Conservation (phyloP, 1,140 invertebrate genomes). For the Bathynomus jamesi region DNA sequence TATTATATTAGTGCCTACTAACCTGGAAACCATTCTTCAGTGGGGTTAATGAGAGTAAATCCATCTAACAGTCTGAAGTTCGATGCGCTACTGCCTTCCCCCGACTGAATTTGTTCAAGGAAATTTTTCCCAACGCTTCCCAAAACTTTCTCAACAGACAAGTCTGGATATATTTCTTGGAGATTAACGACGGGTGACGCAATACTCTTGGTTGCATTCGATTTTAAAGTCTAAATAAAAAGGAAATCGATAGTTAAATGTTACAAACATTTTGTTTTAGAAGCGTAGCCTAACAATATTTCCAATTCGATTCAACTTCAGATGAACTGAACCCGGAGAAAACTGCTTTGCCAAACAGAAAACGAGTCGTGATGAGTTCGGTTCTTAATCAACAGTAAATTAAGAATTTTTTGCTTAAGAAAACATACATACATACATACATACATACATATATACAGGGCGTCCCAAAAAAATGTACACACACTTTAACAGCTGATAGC, state of each 20-base stretch:
- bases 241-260: neutral
- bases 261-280: neutral
- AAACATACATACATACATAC: slow-evolving; percentile 6
- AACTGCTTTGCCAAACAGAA: neutral
- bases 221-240: neutral
- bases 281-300: neutral
- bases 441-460: slow-evolving; percentile 8
- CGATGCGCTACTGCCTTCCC: neutral
- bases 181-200: neutral
- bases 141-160: slow-evolving; percentile 13
- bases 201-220: slow-evolving; percentile 9
- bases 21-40: slow-evolving; percentile 20
- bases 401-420: neutral
- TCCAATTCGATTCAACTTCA: neutral
- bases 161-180: neutral
- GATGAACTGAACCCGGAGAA: neutral
- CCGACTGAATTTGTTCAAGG: neutral
- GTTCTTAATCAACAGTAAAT: too few relatives aligned
- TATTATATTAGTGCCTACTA: neutral
- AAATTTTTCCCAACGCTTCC: slow-evolving; percentile 6
- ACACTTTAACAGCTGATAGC: neutral
- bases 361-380: neutral
- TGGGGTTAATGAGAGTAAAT: slow-evolving; percentile 13
- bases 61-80: neutral
- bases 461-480: neutral